phyloP scores from a whole-genome alignment of 2,113 vertebrate genomes.

The Nothobranchius kuhntae region DNA sequence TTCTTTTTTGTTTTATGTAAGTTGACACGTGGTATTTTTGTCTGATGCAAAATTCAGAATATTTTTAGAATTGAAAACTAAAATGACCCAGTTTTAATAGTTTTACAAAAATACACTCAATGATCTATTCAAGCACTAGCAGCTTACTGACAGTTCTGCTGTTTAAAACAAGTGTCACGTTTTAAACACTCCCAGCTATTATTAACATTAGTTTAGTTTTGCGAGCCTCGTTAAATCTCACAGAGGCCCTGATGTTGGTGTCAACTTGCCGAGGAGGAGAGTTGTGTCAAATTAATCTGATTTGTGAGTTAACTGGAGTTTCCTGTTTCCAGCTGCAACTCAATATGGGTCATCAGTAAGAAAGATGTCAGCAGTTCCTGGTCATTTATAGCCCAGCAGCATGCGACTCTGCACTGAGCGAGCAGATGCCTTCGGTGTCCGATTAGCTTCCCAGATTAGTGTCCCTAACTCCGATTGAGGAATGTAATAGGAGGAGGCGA shows the following conservation, averaged over 20 bases:
- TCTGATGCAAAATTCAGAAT: no score
- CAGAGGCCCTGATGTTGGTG: neutral
- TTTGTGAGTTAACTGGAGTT: conserved; percentile 27
- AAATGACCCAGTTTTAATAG: no score
- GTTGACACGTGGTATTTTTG: no score
- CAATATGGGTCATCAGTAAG: conserved; percentile 13
- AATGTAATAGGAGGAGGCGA: neutral
- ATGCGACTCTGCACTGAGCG: conserved; percentile 10
- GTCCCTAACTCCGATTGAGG: conserved; percentile 33
- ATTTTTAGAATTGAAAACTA: no score
- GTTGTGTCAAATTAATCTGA: conserved; percentile 30
- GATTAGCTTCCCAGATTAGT: conserved; percentile 52
- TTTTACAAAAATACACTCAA: no score
- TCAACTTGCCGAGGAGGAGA: neutral
- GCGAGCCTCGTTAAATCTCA: neutral
- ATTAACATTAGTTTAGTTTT: neutral
- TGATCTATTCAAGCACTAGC: no score
- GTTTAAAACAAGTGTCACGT: no score
- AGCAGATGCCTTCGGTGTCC: conserved; percentile 31
- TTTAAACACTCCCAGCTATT: neutral
- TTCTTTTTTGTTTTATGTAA: no score
- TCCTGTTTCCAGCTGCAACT: conserved; percentile 41
- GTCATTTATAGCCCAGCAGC: conserved; percentile 29
- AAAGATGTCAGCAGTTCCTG: conserved; percentile 33
- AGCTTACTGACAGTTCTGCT: no score